These are phyloP conservation scores for Ophion ventricosus DNA, from an alignment of 2,888 invertebrate species.

Conservation along the genomic window DNA sequence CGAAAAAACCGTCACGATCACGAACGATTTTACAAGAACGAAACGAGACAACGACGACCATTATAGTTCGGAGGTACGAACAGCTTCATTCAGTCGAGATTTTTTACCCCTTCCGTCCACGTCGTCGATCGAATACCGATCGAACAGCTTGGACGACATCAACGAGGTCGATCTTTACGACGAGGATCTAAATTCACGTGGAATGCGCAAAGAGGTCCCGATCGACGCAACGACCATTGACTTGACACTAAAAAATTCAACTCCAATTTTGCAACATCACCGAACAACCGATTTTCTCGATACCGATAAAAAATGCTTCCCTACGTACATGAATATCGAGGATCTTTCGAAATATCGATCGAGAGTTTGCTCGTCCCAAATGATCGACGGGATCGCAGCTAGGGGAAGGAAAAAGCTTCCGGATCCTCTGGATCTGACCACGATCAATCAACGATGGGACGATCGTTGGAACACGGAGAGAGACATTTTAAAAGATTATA, in stretches of 20 bases:
- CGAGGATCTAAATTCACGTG: conserved; percentile 10
- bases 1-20: conserved; percentile 34
- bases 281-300: conserved; percentile 45
- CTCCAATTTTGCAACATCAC: conserved; percentile 9
- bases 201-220: conserved; percentile 51
- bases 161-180: conserved; percentile 35
- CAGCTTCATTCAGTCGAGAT: conserved; percentile 24
- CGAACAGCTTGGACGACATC: conserved; percentile 34
- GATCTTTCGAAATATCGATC: conserved; percentile 64
- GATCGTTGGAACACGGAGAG: conserved; percentile 70
- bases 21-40: conserved; percentile 9
- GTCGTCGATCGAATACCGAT: conserved; percentile 51
- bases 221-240: conserved; percentile 36
- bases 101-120: conserved; percentile 54
- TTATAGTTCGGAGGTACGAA: conserved; percentile 1
- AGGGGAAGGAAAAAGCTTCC: conserved; percentile 63
- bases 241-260: background rate
- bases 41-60: conserved; percentile 20
- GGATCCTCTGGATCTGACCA: conserved; percentile 72
- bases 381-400: conserved; percentile 16
- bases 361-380: conserved; percentile 41
- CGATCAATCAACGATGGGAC: conserved; percentile 68
- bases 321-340: conserved; percentile 64
- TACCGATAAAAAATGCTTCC: conserved; percentile 63
- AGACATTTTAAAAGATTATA: conserved; percentile 70